These are phyloP conservation scores for Liopterus haemorrhoidalis DNA, from an alignment of 2,888 invertebrate species.

Conservation along the genomic window DNA sequence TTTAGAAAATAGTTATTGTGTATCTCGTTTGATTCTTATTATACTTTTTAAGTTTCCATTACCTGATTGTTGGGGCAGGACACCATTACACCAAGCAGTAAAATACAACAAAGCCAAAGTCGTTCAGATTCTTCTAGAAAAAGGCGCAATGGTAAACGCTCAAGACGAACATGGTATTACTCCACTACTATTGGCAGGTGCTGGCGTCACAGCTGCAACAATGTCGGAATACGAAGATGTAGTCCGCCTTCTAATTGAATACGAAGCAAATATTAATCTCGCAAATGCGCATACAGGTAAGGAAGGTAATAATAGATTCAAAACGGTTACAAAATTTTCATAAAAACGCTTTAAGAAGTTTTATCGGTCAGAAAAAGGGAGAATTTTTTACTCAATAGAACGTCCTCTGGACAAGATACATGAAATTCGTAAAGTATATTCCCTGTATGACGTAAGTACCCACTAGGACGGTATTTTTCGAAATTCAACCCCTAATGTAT, in stretches of 20 bases:
- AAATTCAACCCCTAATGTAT: too few relatives aligned
- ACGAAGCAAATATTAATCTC: conserved; percentile 37
- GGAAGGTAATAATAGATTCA: too few relatives aligned
- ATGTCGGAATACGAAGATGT: conserved; percentile 39
- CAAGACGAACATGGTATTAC: conserved; percentile 42
- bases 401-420: too few relatives aligned
- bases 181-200: conserved; percentile 43
- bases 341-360: too few relatives aligned
- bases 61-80: conserved; percentile 42
- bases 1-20: too few relatives aligned
- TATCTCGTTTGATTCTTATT: too few relatives aligned
- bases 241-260: conserved; percentile 39
- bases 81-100: conserved; percentile 43
- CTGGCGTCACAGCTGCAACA: conserved; percentile 34
- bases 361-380: too few relatives aligned
- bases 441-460: too few relatives aligned
- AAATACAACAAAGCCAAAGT: conserved; percentile 40
- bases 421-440: too few relatives aligned
- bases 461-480: too few relatives aligned
- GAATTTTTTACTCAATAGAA: too few relatives aligned
- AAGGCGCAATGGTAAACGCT: conserved; percentile 39
- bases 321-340: too few relatives aligned
- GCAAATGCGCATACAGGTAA: conserved; percentile 24
- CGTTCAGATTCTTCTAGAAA: conserved; percentile 39
- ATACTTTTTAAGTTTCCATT: conserved; percentile 39